Base-by-base conservation (phyloP, 1,140 invertebrate species). In the Aplysia californica region DNA sequence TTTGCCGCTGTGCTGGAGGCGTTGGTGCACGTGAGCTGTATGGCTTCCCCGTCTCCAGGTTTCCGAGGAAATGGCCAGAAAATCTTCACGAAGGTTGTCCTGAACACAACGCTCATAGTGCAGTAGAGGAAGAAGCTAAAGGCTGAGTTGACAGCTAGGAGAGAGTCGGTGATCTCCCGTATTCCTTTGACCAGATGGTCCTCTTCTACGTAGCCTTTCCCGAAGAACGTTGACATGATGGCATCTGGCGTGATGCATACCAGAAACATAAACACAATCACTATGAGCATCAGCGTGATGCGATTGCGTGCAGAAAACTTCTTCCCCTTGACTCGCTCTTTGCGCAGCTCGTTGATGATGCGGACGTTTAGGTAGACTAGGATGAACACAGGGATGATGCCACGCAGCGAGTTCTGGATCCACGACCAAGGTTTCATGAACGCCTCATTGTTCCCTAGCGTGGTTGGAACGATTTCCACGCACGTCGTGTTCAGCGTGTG, bases 111-210 rank as follows among this genome's bases (percentile, higher is more conserved):
- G 77, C 93, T 94, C 83, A 95, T 91, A 35, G 93, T 92, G 83
- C 94, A 95, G 86, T 95, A 95, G 61, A 95, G 89, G 55, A 95
- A 90, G 89, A 95, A 95, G 89, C 95, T 95, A 18, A 93, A 92
- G 18, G 90, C 90, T 1, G 94, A 93, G 89, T 95, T 95, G 38
- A 95, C 89, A n/a, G 92, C 92, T n/a, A 94, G 88, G 31, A 95
- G 87, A 35, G 94, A 91, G 87, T 95, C 95, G 0, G 93, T 95
- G 33, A 95, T 93, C 87, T 95, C 95, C 1, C 94, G 92, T 5
- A 94, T 87, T 21, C 91, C 92, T 76, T 87, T 86, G 0, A 92
- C 83, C 5, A 92, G 78, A 78, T 82, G 82, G 36, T 78, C 81
- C 67, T 88, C 85, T 31, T 89, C 88, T 23, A 90, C 87, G 73